These are phyloP conservation scores for Acholoe squamosa DNA, from an alignment of 2,888 invertebrate genomes.

Conservation along the genomic window DNA sequence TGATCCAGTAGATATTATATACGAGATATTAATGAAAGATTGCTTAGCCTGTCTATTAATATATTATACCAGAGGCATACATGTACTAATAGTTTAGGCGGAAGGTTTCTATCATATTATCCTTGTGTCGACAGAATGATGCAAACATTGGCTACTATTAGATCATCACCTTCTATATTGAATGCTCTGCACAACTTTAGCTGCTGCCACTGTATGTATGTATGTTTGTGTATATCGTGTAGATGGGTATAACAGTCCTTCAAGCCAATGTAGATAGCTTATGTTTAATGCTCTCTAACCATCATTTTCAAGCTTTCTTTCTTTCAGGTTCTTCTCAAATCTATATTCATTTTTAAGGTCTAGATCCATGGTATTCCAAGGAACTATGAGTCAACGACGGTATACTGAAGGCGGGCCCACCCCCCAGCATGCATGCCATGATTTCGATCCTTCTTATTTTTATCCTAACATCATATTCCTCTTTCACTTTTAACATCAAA, in stretches of 20 bases:
- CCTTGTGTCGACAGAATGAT: neutral
- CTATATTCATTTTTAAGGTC: conserved; percentile 45
- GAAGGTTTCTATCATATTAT: neutral
- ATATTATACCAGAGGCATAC: too few species aligned
- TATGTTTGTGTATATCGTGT: conserved; percentile 4
- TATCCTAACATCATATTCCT: conserved; percentile 20
- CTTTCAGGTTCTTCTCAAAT: conserved; percentile 28
- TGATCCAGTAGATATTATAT: too few species aligned
- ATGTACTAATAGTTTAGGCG: neutral
- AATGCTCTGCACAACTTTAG: conserved; percentile 9
- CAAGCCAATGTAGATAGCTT: conserved; percentile 15
- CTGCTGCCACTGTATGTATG: conserved; percentile 22
- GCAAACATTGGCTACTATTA: conserved; percentile 8
- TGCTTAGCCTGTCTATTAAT: too few species aligned
- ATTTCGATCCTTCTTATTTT: conserved; percentile 20
- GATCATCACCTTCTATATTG: neutral
- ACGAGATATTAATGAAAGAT: too few species aligned
- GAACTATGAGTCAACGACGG: conserved; percentile 21
- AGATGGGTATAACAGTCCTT: neutral
- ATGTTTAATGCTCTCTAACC: neutral
- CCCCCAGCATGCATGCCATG: neutral
- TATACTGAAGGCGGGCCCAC: conserved; percentile 5
- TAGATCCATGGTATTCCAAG: conserved; percentile 30
- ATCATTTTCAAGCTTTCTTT: conserved; percentile 41
- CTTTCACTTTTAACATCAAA: conserved; percentile 36